Evolutionary conservation across 2,797 vertebrate genomes (phyloP).

Genomic region (Antennarius maculatus): DNA sequence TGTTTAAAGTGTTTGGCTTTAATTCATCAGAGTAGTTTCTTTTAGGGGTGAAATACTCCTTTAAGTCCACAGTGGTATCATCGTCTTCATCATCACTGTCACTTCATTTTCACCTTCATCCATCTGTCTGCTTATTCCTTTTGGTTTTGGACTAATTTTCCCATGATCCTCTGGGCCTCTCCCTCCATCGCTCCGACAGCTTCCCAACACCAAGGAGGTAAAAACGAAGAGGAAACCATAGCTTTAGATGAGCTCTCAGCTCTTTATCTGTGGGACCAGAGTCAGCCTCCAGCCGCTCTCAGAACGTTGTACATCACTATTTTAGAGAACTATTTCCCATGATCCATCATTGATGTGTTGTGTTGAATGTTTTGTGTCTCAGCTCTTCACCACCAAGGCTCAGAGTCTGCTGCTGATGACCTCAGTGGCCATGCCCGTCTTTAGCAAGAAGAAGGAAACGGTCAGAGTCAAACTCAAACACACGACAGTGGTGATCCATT

Average conservation of each 20-base stretch:
- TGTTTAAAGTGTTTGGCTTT: not conserved
- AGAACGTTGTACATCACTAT: too few relatives aligned
- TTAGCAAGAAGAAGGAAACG: slow-evolving; percentile 98
- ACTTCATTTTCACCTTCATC: slow-evolving; percentile 35
- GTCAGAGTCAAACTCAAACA: slow-evolving; percentile 65
- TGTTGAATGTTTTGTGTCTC: slow-evolving; percentile 14
- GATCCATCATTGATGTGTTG: not conserved
- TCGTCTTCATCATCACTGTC: slow-evolving; percentile 22
- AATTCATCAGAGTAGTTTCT: not conserved
- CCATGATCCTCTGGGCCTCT: slow-evolving; percentile 52
- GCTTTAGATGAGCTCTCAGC: not conserved
- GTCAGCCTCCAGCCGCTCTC: too few relatives aligned
- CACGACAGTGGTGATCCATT: not conserved
- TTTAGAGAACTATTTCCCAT: too few relatives aligned
- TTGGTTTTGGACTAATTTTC: slow-evolving; percentile 38
- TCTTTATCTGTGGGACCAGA: not conserved
- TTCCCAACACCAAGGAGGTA: slow-evolving; percentile 90
- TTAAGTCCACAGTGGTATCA: slow-evolving; percentile 1
- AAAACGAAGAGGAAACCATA: slow-evolving; percentile 46
- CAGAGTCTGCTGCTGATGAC: slow-evolving; percentile 93
- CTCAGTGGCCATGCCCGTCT: slow-evolving; percentile 96
- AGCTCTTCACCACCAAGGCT: slow-evolving; percentile 90
- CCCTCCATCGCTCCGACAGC: slow-evolving; percentile 74
- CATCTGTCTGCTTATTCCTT: slow-evolving; percentile 48
- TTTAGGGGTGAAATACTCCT: not conserved